A percentile compares a stretch with the other conserved stretches of the same genome.
phyloP scores from a whole-genome alignment of 2,888 invertebrate genomes.

The Nomada flava region DNA sequence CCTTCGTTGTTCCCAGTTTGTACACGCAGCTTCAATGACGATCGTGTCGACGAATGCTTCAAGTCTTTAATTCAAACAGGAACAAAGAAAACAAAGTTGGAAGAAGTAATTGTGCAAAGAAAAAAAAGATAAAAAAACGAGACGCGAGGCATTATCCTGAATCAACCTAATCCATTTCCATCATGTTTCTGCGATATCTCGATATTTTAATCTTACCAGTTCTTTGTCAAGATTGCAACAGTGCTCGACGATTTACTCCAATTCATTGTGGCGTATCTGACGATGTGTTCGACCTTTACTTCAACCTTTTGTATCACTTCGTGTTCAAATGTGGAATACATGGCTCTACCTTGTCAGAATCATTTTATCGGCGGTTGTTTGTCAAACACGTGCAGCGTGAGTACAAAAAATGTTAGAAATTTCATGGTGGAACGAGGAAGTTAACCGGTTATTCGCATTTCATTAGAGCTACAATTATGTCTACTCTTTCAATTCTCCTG shows the following conservation, averaged over 20 bases:
- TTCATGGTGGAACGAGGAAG: slow-evolving; percentile 1
- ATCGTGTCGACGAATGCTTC: no score
- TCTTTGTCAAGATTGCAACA: not conserved
- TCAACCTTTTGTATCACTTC: not conserved
- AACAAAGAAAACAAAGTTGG: not conserved
- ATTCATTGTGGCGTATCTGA: not conserved
- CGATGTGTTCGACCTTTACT: not conserved
- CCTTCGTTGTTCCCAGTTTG: no score
- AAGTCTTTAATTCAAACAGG: not conserved
- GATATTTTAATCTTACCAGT: slow-evolving; percentile 15
- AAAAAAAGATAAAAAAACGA: not conserved
- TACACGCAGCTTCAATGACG: no score
- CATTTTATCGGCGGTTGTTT: slow-evolving; percentile 25
- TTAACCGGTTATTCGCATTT: slow-evolving; percentile 5
- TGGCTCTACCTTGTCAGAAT: slow-evolving; percentile 12
- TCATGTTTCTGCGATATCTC: slow-evolving; percentile 27
- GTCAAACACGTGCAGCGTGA: not conserved
- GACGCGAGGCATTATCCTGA: not conserved
- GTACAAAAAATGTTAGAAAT: not conserved
- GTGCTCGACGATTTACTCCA: not conserved
- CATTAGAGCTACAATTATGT: not conserved
- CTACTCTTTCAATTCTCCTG: not conserved
- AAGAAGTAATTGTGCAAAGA: not conserved
- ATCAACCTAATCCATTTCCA: not conserved
- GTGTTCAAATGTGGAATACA: not conserved